These are phyloP conservation scores for Benitochromis conjunctus DNA, from an alignment of 2,113 vertebrate genomes.

Conservation along the genomic window DNA sequence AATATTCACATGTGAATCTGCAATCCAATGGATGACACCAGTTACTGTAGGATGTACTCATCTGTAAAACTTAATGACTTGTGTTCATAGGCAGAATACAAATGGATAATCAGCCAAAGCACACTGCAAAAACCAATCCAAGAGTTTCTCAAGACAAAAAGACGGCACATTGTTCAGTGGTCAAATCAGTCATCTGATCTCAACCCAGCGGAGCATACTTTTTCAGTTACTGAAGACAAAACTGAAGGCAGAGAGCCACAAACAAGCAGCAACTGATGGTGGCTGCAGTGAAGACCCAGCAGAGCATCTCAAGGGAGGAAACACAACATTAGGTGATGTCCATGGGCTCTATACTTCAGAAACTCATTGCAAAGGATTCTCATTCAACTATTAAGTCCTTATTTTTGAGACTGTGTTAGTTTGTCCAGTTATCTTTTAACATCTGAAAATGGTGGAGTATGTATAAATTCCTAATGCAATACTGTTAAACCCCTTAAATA, in stretches of 20 bases:
- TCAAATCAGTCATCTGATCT: too few relatives aligned
- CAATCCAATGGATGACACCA: background rate
- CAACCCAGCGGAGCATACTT: background rate
- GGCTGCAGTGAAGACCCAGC: background rate
- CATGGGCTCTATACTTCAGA: too few relatives aligned
- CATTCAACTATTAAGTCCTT: too few relatives aligned
- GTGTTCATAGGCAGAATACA: background rate
- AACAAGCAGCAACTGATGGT: background rate
- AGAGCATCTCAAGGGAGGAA: background rate
- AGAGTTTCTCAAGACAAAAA: too few relatives aligned
- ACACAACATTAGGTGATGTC: too few relatives aligned
- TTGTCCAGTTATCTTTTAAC: background rate
- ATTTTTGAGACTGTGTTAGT: background rate
- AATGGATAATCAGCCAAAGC: too few relatives aligned
- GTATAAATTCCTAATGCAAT: accelerated
- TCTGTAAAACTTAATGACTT: too few relatives aligned
- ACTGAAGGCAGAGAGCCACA: background rate
- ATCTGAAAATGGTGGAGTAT: background rate
- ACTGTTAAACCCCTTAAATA: background rate
- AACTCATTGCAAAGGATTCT: too few relatives aligned
- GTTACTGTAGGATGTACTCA: background rate
- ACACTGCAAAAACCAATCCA: too few relatives aligned
- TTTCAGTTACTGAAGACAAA: background rate
- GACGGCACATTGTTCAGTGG: too few relatives aligned
- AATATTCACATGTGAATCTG: background rate